Evolutionary conservation across 2,888 invertebrate genomes (phyloP).

Genomic region (Melinopterus prodromus): DNA sequence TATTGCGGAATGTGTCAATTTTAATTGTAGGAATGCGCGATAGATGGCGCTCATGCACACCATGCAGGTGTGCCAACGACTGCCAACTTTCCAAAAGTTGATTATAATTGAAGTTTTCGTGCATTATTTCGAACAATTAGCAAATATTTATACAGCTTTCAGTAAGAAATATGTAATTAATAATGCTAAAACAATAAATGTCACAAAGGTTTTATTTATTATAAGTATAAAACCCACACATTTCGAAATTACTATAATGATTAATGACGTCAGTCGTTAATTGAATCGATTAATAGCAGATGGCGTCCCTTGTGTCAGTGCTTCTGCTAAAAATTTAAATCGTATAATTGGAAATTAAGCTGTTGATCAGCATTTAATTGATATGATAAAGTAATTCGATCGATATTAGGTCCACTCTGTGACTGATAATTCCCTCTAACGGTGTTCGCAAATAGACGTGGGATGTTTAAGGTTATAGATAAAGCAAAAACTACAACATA

Average conservation of each 20-base stretch:
- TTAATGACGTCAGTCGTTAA: neutral
- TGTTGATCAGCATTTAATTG: neutral
- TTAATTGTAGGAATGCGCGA: neutral
- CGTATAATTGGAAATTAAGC: neutral
- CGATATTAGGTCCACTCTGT: neutral
- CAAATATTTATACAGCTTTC: too few species aligned
- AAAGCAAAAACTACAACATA: slow-evolving; percentile 18
- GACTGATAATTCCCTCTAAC: neutral
- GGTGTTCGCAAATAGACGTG: neutral
- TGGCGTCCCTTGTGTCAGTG: neutral
- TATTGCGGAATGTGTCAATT: neutral
- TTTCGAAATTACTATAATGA: neutral
- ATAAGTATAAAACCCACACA: neutral
- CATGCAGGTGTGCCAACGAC: too few species aligned
- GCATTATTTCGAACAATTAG: too few species aligned
- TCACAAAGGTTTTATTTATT: neutral
- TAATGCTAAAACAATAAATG: neutral
- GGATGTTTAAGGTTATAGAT: slow-evolving; percentile 29
- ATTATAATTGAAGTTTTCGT: too few species aligned
- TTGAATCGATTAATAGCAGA: neutral
- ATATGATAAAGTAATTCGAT: neutral
- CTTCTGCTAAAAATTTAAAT: neutral
- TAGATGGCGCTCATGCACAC: too few species aligned
- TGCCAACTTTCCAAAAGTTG: too few species aligned
- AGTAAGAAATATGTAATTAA: too few species aligned